Base-by-base conservation (phyloP, 2,888 invertebrate species). In the Microctonus brassicae region DNA sequence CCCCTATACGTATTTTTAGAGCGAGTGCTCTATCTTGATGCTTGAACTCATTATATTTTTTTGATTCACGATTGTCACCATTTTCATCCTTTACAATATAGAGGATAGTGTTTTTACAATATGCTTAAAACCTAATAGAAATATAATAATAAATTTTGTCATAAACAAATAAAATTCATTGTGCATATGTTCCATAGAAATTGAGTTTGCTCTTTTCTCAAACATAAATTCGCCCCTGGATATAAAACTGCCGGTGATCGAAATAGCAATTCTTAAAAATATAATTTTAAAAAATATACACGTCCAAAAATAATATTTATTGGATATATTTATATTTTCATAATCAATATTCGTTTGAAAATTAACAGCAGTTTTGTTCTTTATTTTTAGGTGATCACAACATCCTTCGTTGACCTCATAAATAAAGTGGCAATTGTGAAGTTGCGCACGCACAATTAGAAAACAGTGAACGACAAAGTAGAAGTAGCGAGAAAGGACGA, bases 1-100 rank as follows among this genome's bases (percentile, higher is more conserved):
- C 71, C 71, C 66, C 64, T n/a, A n/a, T 73, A 24, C 76, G 75
- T 76, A 78, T 79, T 74, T 76, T 77, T 77, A 76, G 80, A 73
- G 67, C 69, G 70, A 62, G n/a, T n/a, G n/a, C 73, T 55, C 74
- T 55, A 26, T 75, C 76, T 74, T 69, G 67, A 70, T 65, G 66
- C 74, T 74, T 74, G 76, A 70, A 70, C 72, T 72, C 75, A 75
- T 75, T 75, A 63, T 24, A 55, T 68, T 73, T 62, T 53, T 53
- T 47, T 34, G 17, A 36, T 36, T 75, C 73, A 75, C 74, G 76
- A 75, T 75, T 73, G 60, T 76, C 79, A 70, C 78, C 77, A 78
- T 80, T 69, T 71, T 73, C 57, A 78, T 73, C 73, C 73, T 70
- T 58, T 74, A 77, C 76, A 63, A 73, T 78, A 73, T 53, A 64